Percentiles rank a stretch among this genome's conserved stretches.
Conservation (phyloP, 2,113 vertebrate genomes). For the Telmatochromis bifrenatus region DNA sequence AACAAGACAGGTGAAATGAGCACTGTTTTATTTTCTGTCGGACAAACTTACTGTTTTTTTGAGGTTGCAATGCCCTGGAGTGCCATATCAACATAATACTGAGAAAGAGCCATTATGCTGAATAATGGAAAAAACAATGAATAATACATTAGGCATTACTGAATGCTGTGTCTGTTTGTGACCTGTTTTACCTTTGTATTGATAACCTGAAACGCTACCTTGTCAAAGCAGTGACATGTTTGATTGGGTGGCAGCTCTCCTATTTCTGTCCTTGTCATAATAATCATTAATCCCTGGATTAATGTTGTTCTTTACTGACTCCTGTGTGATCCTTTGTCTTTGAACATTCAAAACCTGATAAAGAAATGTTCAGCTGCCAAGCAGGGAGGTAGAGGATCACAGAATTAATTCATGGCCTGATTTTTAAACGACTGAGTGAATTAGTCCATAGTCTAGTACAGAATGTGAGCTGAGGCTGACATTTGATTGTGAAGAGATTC, state of each 20-base stretch:
- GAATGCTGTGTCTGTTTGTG: background rate
- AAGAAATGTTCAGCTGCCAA: background rate
- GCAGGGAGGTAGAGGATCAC: background rate
- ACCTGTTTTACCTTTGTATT: background rate
- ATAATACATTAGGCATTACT: conserved; percentile 27
- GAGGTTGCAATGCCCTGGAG: background rate
- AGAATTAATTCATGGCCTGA: background rate
- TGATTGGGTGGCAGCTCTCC: background rate
- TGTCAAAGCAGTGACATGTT: background rate
- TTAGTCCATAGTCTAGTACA: background rate
- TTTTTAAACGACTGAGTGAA: background rate
- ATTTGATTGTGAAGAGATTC: background rate
- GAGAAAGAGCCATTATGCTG: background rate
- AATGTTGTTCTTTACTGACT: background rate
- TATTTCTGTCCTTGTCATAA: conserved; percentile 1
- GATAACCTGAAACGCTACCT: background rate
- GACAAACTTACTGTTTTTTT: background rate
- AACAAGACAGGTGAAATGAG: conserved; percentile 54
- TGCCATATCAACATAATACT: background rate
- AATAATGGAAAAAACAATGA: conserved; percentile 8
- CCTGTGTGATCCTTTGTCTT: conserved; percentile 1
- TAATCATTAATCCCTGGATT: conserved; percentile 18
- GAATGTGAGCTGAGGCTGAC: background rate
- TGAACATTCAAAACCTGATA: background rate
- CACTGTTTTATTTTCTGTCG: background rate